Base-by-base conservation (phyloP, 1,140 invertebrate species). In the Drosophila leontia region DNA sequence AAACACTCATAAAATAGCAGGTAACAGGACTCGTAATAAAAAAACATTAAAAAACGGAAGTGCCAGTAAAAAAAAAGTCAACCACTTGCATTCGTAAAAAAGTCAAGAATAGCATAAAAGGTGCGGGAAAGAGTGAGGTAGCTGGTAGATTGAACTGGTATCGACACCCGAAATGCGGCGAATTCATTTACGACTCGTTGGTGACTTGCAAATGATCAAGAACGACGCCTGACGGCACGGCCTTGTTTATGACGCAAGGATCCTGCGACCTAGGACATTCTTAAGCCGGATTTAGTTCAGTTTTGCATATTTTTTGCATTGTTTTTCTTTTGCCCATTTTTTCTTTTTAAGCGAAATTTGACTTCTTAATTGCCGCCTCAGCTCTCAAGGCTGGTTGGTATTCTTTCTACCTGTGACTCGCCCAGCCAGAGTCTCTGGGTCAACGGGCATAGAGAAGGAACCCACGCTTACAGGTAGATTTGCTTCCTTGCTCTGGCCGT, bases 241-340 rank as follows among this genome's bases (percentile, higher is more conserved):
- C 19, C 35, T 39, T 59, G 67, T 77, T 70, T 76, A 74, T 80
- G 68, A 79, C 41, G 56, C 44, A 74, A 75, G 45, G 48, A 59
- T 17, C 56, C 56, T 47, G 29, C n/a, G 39, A 17, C 26, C 53
- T 51, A 34, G 13, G 71, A 75, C 83, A 78, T 77, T 90, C 78
- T 79, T 91, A 90, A 86, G 50, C 71, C 85, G 85, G 86, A 90
- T 90, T 90, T 91, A 91, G 85, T 90, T 85, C 78, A 91, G 61
- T 69, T 75, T 71, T 76, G 78, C 64, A 82, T 68, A 85, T 90
- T 90, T 91, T 90, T 91, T 90, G 78, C 78, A 82, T 88, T 90
- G 85, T 79, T 72, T 78, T 86, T 44, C 53, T 29, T 58, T 37
- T 39, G 53, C 45, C 44, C 37, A 64, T 59, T 64, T 47, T 88